A percentile compares a stretch with the other conserved stretches of the same genome.
phyloP scores from a whole-genome alignment of 2,888 invertebrate species.

The Parnassius glacialis region DNA sequence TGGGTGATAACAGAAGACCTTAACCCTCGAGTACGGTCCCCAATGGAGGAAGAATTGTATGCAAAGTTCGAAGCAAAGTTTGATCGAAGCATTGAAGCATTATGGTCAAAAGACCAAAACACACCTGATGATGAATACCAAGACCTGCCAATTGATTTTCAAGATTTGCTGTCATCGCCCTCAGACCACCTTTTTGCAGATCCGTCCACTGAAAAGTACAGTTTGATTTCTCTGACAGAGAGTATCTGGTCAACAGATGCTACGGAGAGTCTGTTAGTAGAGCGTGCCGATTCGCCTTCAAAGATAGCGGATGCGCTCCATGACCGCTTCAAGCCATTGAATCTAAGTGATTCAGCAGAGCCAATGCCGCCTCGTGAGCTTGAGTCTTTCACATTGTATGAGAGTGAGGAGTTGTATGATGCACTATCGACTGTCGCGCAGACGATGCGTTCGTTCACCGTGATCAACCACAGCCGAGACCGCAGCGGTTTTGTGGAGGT shows the following conservation, averaged over 20 bases:
- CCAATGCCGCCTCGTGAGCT: constrained; percentile 42
- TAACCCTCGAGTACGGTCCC: constrained; percentile 52
- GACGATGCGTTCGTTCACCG: constrained; percentile 76
- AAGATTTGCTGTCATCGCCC: constrained; percentile 81
- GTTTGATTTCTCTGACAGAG: constrained; percentile 57
- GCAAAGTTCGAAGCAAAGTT: constrained; percentile 85
- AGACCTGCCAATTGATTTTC: constrained; percentile 82
- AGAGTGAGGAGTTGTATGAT: constrained; percentile 63
- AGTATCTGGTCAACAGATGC: constrained; percentile 60
- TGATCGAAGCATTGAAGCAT: constrained; percentile 84
- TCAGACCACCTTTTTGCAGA: constrained; percentile 72
- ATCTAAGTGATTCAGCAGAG: constrained; percentile 42
- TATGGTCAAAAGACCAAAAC: constrained; percentile 82
- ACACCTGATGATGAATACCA: constrained; percentile 80
- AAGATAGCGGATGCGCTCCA: constrained; percentile 50
- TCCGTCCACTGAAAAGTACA: constrained; percentile 61
- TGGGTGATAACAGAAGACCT: constrained; percentile 62
- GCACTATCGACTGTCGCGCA: constrained; percentile 61
- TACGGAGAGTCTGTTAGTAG: constrained; percentile 36
- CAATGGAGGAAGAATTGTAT: constrained; percentile 75
- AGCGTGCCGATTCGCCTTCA: constrained; percentile 40
- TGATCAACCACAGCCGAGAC: constrained; percentile 82
- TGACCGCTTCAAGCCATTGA: constrained; percentile 54
- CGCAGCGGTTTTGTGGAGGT: constrained; percentile 84
- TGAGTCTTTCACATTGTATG: constrained; percentile 59